phyloP scores from a whole-genome alignment of 1,140 invertebrate genomes.

The Vollenhovia emeryi region DNA sequence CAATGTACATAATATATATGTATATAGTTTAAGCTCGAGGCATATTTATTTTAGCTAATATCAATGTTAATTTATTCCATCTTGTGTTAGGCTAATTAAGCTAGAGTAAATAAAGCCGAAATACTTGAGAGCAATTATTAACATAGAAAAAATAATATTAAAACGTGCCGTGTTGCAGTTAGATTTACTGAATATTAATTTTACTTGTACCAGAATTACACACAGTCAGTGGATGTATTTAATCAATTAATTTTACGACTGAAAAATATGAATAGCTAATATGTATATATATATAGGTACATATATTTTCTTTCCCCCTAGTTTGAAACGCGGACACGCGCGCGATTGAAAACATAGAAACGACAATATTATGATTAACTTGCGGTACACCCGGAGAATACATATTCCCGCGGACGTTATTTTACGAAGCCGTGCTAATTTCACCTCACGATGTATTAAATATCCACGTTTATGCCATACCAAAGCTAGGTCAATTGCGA shows the following conservation, averaged over 20 bases:
- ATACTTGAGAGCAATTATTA: slow-evolving; percentile 14
- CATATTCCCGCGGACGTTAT: neutral
- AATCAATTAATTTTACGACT: slow-evolving; percentile 10
- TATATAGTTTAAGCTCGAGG: neutral
- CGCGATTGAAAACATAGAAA: slow-evolving; percentile 16
- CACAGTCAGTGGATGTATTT: neutral
- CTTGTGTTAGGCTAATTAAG: slow-evolving; percentile 6
- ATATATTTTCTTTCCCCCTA: neutral
- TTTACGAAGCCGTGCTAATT: slow-evolving; percentile 20
- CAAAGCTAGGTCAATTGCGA: slow-evolving; percentile 40
- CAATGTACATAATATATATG: neutral
- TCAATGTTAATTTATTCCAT: neutral
- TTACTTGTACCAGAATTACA: neutral
- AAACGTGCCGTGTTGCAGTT: slow-evolving; percentile 19
- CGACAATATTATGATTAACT: slow-evolving; percentile 51
- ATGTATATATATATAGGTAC: too few species aligned
- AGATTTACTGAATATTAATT: slow-evolving; percentile 2
- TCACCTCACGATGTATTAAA: neutral
- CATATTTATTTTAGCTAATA: neutral
- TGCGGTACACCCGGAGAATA: neutral
- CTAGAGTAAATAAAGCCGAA: neutral
- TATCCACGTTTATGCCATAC: slow-evolving; percentile 20
- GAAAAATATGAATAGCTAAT: neutral
- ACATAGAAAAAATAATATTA: neutral
- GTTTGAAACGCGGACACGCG: neutral